Evolutionary conservation across 2,888 invertebrate genomes (phyloP), one percentile per base, ranked within the genome.

Genomic region (Colostygia pectinataria): DNA sequence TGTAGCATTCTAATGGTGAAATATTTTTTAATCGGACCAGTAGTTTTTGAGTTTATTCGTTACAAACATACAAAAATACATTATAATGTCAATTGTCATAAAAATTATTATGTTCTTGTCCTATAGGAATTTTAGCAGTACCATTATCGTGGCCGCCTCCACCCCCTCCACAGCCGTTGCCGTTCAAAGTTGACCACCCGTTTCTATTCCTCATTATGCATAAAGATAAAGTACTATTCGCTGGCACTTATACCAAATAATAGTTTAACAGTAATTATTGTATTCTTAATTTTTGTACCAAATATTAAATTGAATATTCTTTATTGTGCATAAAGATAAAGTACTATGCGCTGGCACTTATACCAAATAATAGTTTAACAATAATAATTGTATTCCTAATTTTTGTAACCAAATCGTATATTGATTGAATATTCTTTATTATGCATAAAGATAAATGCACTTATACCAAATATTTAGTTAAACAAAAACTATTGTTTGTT

Each of bases 401-500:
- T n/a, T n/a, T n/a, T n/a, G n/a, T n/a, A n/a, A n/a, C n/a, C n/a
- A n/a, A n/a, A n/a, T n/a, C n/a, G n/a, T n/a, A n/a, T n/a, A n/a
- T n/a, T n/a, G n/a, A n/a, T n/a, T n/a, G n/a, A n/a, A n/a, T 58
- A 9, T 61, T 53, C 28, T 9, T 34, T 1, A 61, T 61, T 7
- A 32, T 61, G 2, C 31, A 58, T 8, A 4, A 50, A 2, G 60
- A 61, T 33, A 61, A 38, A 44, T 58, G 56, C 8, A 53, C 58
- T 28, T 49, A 49, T 14, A 10, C 55, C 3, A 33, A 53, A 10
- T 57, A 40, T 43, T n/a, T 34, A 18, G 33, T 33, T 20, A 20
- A 5, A 20, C n/a, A n/a, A n/a, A n/a, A n/a, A n/a, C n/a, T n/a
- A n/a, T n/a, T n/a, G n/a, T n/a, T n/a, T n/a, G n/a, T n/a, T n/a